Base-by-base conservation (phyloP, 2,797 vertebrate genomes). In the Melanotaenia parkinsoni region DNA sequence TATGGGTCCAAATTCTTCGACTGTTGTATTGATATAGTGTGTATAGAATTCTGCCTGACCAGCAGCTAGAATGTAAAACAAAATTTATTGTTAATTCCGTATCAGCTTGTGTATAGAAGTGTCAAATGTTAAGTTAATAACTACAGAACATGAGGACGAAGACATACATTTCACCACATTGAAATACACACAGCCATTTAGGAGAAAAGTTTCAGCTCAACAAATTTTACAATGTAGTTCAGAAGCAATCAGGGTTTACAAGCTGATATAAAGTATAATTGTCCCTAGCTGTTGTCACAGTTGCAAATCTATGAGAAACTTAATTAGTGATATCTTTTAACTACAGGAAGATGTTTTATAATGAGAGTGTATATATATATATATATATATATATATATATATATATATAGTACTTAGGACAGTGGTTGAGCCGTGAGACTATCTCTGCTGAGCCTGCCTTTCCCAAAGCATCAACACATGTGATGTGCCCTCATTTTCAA, bases 401-500 rank as follows among this genome's bases (percentile, higher is more conserved):
- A n/a, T n/a, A n/a, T n/a, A n/a, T n/a, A n/a, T 72, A 83, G 73
- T 73, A 73, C 81, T 64, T 26, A 59, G 71, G 74, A 63, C 78
- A 74, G 79, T 53, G 67, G 57, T 63, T 62, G 56, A 77, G 62
- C 71, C 77, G 69, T 38, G 62, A 14, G 82, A 81, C 67, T n/a
- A 59, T 54, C 63, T 72, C 74, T 58, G 54, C 71, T 38, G 77
- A 81, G 67, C 67, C 56, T 59, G 84, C 67, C 79, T 81, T 74
- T 89, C 84, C 85, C 75, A 68, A 58, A 33, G 47, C 66, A 32
- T 80, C 87, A 69, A 69, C 89, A 81, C 87, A 81, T 82, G 83
- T 86, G 77, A 87, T 54, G 50, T 81, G 85, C 86, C 90, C 87
- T 91, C 86, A 81, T 92, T 91, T 91, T 88, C 80, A 84, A 77